These are phyloP conservation scores for Percopsis transmontana DNA, from an alignment of 2,113 vertebrate genomes.

Conservation along the genomic window DNA sequence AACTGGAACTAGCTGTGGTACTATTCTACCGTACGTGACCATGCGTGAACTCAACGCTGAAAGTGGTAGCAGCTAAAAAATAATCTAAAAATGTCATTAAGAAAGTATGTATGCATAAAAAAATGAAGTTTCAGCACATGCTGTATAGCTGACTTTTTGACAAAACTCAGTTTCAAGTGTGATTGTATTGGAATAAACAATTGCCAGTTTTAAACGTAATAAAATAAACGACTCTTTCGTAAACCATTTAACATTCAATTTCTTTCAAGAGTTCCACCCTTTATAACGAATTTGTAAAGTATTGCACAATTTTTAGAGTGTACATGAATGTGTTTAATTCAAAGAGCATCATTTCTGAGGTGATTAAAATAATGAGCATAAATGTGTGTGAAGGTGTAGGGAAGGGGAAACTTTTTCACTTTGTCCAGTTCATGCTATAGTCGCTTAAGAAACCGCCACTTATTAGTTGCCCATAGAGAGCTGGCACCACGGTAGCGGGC, in stretches of 20 bases:
- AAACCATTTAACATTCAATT: constrained; percentile 40
- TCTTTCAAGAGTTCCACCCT: constrained; percentile 27
- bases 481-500: constrained; percentile 48
- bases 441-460: constrained; percentile 59
- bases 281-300: constrained; percentile 38
- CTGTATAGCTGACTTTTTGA: no score
- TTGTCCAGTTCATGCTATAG: constrained; percentile 49
- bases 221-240: constrained; percentile 40
- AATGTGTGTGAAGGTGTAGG: constrained; percentile 1
- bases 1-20: no score
- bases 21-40: no score
- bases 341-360: constrained; percentile 37
- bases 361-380: constrained; percentile 56
- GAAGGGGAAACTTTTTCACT: constrained; percentile 56
- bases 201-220: constrained; percentile 32
- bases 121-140: no score
- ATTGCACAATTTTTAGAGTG: constrained; percentile 17
- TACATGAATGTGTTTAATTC: constrained; percentile 27
- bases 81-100: no score
- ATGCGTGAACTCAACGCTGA: no score
- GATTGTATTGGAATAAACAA: constrained; percentile 5
- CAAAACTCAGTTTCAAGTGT: no score
- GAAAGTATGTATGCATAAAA: no score
- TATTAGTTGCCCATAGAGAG: constrained; percentile 59
- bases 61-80: no score